Percentiles rank a stretch among this genome's conserved stretches.
These are phyloP conservation scores for Irena cyanogastra DNA, from an alignment of 2,113 vertebrate species.

Conservation along the genomic window DNA sequence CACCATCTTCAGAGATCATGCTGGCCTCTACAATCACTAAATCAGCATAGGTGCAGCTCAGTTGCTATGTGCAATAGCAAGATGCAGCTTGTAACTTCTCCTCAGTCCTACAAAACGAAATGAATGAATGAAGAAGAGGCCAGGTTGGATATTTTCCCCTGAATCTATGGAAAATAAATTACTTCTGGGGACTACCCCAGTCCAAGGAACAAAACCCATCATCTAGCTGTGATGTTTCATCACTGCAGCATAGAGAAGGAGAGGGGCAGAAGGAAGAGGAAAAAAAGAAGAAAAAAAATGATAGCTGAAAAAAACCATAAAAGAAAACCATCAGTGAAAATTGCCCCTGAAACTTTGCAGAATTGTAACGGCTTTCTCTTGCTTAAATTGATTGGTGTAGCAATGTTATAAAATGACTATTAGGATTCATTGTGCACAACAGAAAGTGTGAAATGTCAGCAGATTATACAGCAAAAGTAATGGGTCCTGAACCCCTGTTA, in stretches of 20 bases:
- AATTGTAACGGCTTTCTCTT: constrained; percentile 71
- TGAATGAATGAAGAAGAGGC: not conserved
- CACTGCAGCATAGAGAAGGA: not conserved
- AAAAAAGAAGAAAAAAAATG: constrained; percentile 20
- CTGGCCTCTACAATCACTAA: not conserved
- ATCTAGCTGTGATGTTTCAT: constrained; percentile 37
- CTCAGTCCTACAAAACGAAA: not conserved
- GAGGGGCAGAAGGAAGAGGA: not conserved
- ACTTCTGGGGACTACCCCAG: constrained; percentile 2
- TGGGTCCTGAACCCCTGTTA: constrained; percentile 80
- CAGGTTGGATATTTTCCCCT: not conserved
- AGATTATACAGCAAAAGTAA: constrained; percentile 75
- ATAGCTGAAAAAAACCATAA: constrained; percentile 49
- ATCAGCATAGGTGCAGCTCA: not conserved
- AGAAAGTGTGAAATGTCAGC: constrained; percentile 78
- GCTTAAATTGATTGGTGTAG: constrained; percentile 75
- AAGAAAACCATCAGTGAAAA: constrained; percentile 70
- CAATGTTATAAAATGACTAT: constrained; percentile 77
- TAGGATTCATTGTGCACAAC: constrained; percentile 78
- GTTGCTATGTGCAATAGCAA: not conserved
- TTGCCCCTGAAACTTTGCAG: constrained; percentile 70
- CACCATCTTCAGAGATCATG: not conserved
- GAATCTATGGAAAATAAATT: constrained; percentile 12
- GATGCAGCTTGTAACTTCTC: not conserved
- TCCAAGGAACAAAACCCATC: not conserved